These are phyloP conservation scores for Nesospiza acunhae DNA, from an alignment of 2,113 vertebrate genomes.

Conservation along the genomic window DNA sequence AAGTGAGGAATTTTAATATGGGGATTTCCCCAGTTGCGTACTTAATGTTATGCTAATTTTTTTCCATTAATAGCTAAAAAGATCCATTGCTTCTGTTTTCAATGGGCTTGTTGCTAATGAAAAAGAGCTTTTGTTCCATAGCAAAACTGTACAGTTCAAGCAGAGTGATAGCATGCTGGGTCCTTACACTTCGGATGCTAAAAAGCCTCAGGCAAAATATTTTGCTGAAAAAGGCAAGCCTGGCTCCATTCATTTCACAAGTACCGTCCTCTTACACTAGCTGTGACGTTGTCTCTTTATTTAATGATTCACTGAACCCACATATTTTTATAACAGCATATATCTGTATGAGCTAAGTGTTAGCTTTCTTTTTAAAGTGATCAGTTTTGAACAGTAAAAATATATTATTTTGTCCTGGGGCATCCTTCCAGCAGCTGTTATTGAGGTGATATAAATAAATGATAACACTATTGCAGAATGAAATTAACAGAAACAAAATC, in stretches of 20 bases:
- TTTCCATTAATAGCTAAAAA: conserved; percentile 20
- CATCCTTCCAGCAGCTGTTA: neutral
- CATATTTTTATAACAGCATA: conserved; percentile 14
- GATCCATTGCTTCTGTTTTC: conserved; percentile 12
- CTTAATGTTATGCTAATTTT: conserved; percentile 29
- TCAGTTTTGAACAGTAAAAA: neutral
- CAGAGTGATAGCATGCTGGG: conserved; percentile 1
- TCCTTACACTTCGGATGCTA: neutral
- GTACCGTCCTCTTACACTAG: neutral
- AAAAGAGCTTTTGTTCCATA: conserved; percentile 42
- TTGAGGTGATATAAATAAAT: neutral
- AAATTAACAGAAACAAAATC: conserved; percentile 43
- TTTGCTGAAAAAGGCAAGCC: conserved; percentile 39
- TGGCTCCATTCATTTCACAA: conserved; percentile 18
- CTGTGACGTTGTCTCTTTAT: conserved; percentile 34
- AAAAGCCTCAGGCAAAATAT: conserved; percentile 45
- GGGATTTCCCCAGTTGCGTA: conserved; percentile 15
- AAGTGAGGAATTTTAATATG: conserved; percentile 24
- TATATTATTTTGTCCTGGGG: neutral
- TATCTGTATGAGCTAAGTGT: neutral
- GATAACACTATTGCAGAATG: neutral
- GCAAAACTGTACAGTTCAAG: conserved; percentile 38
- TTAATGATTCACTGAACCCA: conserved; percentile 4
- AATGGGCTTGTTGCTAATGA: neutral
- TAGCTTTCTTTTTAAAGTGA: neutral